A percentile compares a stretch with the other conserved stretches of the same genome.
Conservation (phyloP, 2,888 invertebrate genomes). For the Drosophila mercatorum region DNA sequence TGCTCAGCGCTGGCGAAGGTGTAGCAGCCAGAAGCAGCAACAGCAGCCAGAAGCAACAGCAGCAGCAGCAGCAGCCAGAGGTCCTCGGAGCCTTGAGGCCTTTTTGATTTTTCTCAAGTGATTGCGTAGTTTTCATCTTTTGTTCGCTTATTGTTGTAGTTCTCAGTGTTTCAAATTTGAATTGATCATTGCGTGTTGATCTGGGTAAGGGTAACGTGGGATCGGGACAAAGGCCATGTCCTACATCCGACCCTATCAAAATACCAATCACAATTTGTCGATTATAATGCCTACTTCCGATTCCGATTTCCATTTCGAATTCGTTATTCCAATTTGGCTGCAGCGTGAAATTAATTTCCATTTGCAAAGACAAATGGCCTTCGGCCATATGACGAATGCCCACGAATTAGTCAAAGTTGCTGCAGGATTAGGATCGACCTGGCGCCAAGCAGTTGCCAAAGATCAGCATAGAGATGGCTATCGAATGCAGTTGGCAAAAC, state of each 20-base stretch:
- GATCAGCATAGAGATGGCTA: constrained; percentile 61
- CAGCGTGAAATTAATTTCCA: constrained; percentile 67
- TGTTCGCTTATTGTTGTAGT: constrained; percentile 63
- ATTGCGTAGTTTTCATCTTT: constrained; percentile 79
- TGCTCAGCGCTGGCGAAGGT: constrained; percentile 40
- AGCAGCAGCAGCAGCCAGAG: constrained; percentile 42
- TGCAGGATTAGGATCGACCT: constrained; percentile 25
- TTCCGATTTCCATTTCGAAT: constrained; percentile 24
- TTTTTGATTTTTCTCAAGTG: constrained; percentile 82
- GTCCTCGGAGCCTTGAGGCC: constrained; percentile 66
- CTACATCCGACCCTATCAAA: constrained; percentile 56
- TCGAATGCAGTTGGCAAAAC: constrained; percentile 74
- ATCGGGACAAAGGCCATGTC: constrained; percentile 25
- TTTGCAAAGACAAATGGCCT: constrained; percentile 31
- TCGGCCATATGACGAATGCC: constrained; percentile 47
- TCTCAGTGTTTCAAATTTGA: constrained; percentile 78
- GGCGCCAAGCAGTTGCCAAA: constrained; percentile 62
- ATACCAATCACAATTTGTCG: constrained; percentile 81
- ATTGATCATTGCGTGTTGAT: constrained; percentile 74
- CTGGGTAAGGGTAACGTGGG: constrained; percentile 71
- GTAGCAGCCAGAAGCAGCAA: constrained; percentile 32
- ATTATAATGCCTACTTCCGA: constrained; percentile 80
- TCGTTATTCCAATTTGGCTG: constrained; percentile 17
- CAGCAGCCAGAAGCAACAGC: constrained; percentile 12
- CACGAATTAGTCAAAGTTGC: constrained; percentile 43